These are phyloP conservation scores for Drosophila sechellia DNA, from an alignment of 1,140 invertebrate species.

Conservation along the genomic window DNA sequence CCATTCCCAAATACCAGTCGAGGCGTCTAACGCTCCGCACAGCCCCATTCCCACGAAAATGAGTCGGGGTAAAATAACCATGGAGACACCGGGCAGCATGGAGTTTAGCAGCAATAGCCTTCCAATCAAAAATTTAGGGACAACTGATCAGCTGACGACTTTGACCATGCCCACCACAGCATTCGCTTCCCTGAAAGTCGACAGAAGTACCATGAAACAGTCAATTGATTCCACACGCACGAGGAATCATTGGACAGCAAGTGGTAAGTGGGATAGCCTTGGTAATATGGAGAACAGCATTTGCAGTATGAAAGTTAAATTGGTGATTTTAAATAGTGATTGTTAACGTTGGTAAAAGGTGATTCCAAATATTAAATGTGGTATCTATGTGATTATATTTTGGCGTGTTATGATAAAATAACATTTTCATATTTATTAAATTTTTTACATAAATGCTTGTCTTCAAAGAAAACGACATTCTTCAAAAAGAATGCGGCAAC, in stretches of 20 bases:
- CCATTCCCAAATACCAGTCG: conserved; percentile 30
- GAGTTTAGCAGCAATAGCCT: conserved; percentile 45
- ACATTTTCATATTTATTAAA: too few species aligned
- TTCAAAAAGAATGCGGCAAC: too few species aligned
- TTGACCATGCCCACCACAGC: conserved; percentile 15
- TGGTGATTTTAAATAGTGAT: too few species aligned
- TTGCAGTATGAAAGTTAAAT: too few species aligned
- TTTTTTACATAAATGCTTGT: too few species aligned
- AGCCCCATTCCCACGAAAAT: conserved; percentile 7
- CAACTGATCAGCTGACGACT: conserved; percentile 20
- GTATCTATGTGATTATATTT: too few species aligned
- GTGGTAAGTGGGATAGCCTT: conserved; percentile 12
- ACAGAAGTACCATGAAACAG: conserved; percentile 53
- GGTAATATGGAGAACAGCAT: too few species aligned
- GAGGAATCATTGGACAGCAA: conserved; percentile 60
- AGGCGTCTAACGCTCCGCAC: conserved; percentile 8
- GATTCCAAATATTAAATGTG: too few species aligned
- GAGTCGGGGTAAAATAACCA: neutral
- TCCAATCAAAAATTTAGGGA: conserved; percentile 34
- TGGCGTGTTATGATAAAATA: too few species aligned
- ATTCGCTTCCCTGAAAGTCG: conserved; percentile 50
- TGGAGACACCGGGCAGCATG: conserved; percentile 16
- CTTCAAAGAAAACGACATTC: too few species aligned
- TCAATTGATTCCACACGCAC: conserved; percentile 56
- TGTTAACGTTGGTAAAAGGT: too few species aligned